Base-by-base conservation (phyloP, 2,113 vertebrate genomes). In the Cacatua alba region DNA sequence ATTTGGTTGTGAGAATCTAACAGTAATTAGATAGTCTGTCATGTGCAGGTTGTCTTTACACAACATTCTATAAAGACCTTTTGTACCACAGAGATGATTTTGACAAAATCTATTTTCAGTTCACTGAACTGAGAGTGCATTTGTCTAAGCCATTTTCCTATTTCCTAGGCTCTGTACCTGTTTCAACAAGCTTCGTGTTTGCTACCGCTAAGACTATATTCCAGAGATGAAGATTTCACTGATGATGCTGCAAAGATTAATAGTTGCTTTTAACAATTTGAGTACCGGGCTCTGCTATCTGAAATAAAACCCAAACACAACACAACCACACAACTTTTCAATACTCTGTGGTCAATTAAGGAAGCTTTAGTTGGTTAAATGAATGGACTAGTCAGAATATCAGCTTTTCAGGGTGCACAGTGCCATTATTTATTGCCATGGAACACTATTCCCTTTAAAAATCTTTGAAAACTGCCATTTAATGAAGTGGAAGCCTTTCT, bases 71-170 rank as follows among this genome's bases (percentile, higher is more conserved):
- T 80, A 82, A 96, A 95, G 68, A 67, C 44, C 43, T 92, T 88
- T 72, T 87, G 55, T 82, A 74, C 55, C 44, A 93, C 51, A 88
- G 70, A 91, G 57, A 76, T 41, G 41, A 41, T 83, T 84, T 90
- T 94, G 48, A 86, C 43, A 95, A 89, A 63, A 77, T 90, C 71
- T 84, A 48, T 77, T 95, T 91, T 90, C 86, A 91, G 92, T 91
- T 95, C 81, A 95, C 43, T 93, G 94, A 91, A 88, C 87, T 86
- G 90, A 96, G 67, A 94, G 67, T 37, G 46, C 71, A 94, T 96
- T 94, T 94, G 63, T 71, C 64, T 94, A 94, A 82, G 62, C 68
- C 35, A 75, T 33, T 79, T 96, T 83, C 70, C 52, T 88, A 25
- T 55, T 39, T 95, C 64, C 88, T 43, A 87, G 77, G 35, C 23